phyloP scores from a whole-genome alignment of 2,797 vertebrate genomes.

The Tapera naevia region DNA sequence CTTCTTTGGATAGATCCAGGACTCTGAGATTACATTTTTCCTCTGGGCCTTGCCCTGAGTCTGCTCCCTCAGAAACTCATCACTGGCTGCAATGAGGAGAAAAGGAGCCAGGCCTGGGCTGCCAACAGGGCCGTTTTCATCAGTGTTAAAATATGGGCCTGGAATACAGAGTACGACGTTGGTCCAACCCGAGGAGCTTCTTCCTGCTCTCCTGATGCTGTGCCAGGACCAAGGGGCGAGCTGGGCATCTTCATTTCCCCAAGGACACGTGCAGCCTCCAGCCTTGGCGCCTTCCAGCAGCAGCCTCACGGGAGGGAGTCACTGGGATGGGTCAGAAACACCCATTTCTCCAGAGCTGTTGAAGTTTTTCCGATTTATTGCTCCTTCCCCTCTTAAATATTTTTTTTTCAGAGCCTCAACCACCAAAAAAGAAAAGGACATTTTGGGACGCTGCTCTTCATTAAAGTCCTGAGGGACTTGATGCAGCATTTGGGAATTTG shows the following conservation, averaged over 20 bases:
- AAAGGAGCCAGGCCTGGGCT: neutral
- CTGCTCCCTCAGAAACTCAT: neutral
- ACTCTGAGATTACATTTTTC: neutral
- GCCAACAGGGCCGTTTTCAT: accelerated
- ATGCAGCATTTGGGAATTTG: neutral
- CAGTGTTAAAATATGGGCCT: neutral
- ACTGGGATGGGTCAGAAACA: neutral
- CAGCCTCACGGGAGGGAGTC: neutral
- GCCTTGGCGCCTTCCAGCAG: neutral
- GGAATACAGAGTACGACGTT: accelerated
- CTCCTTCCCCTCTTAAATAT: neutral
- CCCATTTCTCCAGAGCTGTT: neutral
- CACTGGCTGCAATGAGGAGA: neutral
- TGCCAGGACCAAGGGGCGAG: accelerated
- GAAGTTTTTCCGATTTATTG: neutral
- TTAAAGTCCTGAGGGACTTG: neutral
- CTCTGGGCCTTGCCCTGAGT: neutral
- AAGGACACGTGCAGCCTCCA: accelerated
- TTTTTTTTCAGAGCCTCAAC: neutral
- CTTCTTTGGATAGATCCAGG: accelerated
- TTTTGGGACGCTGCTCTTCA: neutral
- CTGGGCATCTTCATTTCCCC: neutral
- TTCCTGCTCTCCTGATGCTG: accelerated
- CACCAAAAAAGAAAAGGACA: neutral
- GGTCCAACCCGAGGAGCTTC: neutral